Evolutionary conservation across 2,888 invertebrate species (phyloP).

Genomic region (Phlogophora meticulosa): DNA sequence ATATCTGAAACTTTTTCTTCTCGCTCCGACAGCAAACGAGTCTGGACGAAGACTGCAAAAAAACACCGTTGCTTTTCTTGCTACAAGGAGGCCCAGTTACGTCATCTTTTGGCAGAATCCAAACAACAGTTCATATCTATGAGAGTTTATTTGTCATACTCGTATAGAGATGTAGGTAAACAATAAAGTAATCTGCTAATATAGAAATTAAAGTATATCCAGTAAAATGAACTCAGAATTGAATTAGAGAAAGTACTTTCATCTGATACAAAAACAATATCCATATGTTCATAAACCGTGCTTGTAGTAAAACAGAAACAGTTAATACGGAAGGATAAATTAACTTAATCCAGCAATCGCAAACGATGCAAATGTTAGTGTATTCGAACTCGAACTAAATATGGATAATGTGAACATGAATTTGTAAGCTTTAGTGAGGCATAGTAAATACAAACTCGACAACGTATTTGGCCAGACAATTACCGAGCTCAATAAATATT

Average conservation of each 20-base stretch:
- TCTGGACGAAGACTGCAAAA: slow-evolving; percentile 50
- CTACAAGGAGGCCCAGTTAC: slow-evolving; percentile 50
- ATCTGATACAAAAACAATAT: background rate
- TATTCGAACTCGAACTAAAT: slow-evolving; percentile 23
- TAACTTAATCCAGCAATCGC: slow-evolving; percentile 8
- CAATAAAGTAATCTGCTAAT: slow-evolving; percentile 51
- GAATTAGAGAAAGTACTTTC: background rate
- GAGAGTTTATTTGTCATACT: slow-evolving; percentile 18
- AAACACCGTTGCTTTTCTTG: slow-evolving; percentile 56
- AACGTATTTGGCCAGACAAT: slow-evolving; percentile 62
- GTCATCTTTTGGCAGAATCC: slow-evolving; percentile 61
- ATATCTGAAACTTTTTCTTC: slow-evolving; percentile 58
- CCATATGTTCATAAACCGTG: background rate
- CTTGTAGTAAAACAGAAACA: background rate
- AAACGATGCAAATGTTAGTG: slow-evolving; percentile 11
- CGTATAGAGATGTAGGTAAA: slow-evolving; percentile 40
- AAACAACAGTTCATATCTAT: slow-evolving; percentile 67
- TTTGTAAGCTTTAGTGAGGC: slow-evolving; percentile 37
- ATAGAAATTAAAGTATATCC: slow-evolving; percentile 25
- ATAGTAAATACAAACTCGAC: slow-evolving; percentile 42
- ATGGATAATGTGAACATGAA: slow-evolving; percentile 30
- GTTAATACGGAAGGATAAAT: background rate
- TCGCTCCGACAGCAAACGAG: slow-evolving; percentile 56
- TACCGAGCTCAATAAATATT: slow-evolving; percentile 63
- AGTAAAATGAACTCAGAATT: background rate